These are phyloP conservation scores for Ranitomeya imitator DNA, from an alignment of 2,113 vertebrate genomes.

Conservation along the genomic window DNA sequence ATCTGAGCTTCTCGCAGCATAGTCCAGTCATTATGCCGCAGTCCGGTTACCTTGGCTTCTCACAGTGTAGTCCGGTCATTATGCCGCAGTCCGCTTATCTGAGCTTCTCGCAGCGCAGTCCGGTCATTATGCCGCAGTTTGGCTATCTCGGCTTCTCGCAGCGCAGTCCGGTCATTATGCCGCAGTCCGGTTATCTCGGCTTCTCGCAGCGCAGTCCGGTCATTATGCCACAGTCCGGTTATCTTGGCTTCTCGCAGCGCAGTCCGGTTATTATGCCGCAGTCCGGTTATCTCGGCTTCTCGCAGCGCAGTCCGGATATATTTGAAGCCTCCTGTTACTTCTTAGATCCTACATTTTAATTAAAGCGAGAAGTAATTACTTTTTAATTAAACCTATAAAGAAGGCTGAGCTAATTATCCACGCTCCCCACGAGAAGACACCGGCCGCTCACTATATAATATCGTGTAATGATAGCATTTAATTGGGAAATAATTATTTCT, in stretches of 20 bases:
- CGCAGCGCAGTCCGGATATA: background rate
- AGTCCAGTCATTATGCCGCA: background rate
- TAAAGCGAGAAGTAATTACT: slow-evolving; percentile 50
- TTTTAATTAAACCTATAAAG: slow-evolving; percentile 50
- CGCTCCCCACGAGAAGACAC: background rate
- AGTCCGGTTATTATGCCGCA: too few relatives aligned
- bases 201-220: too few relatives aligned
- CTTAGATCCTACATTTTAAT: slow-evolving; percentile 35
- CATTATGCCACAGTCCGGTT: too few relatives aligned
- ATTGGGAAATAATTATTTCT: slow-evolving; percentile 45
- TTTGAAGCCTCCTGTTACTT: background rate
- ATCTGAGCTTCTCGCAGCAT: background rate
- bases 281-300: too few relatives aligned
- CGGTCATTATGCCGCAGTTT: too few relatives aligned
- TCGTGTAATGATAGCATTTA: slow-evolving; percentile 27
- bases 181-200: too few relatives aligned
- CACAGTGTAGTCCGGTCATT: too few relatives aligned
- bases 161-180: too few relatives aligned
- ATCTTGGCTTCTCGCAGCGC: too few relatives aligned
- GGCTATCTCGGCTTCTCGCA: too few relatives aligned
- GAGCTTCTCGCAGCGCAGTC: too few relatives aligned
- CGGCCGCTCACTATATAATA: background rate
- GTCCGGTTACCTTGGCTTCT: background rate
- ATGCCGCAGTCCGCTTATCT: too few relatives aligned
- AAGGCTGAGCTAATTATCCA: slow-evolving; percentile 30